Conservation (phyloP, 2,113 vertebrate genomes). For the Papio anubis region DNA sequence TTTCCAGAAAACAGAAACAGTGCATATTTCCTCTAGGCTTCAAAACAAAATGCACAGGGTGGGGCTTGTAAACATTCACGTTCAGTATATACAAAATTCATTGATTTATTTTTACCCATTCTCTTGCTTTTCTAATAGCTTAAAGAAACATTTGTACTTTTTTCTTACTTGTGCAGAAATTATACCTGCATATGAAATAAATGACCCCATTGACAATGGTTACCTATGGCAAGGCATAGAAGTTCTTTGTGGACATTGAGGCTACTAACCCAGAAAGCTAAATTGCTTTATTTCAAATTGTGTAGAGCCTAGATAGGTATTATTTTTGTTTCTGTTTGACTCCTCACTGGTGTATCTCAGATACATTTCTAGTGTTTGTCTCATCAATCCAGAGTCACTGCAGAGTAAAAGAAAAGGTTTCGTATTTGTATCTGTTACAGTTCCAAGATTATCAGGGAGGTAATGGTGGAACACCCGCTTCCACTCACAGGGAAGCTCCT, state of each 20-base stretch:
- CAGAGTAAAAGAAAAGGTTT: not conserved
- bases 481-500: not conserved
- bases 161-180: conserved; percentile 41
- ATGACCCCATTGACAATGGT: not conserved
- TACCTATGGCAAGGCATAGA: not conserved
- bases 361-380: not conserved
- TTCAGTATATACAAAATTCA: not conserved
- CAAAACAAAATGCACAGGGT: not conserved
- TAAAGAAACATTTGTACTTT: conserved; percentile 29
- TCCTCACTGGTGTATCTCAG: not conserved
- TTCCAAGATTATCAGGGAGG: not conserved
- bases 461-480: conserved; percentile 32
- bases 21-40: not conserved
- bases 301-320: not conserved
- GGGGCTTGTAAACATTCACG: not conserved
- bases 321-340: not conserved
- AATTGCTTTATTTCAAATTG: conserved; percentile 26
- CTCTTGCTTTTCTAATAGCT: not conserved
- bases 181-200: not conserved
- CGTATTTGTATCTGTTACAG: not conserved
- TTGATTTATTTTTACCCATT: not conserved
- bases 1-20: not conserved
- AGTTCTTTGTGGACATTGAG: not conserved
- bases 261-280: not conserved
- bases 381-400: not conserved